Percentiles rank a stretch among this genome's conserved stretches.
Conservation (phyloP, 2,797 vertebrate species). For the Poecilia velifera region DNA sequence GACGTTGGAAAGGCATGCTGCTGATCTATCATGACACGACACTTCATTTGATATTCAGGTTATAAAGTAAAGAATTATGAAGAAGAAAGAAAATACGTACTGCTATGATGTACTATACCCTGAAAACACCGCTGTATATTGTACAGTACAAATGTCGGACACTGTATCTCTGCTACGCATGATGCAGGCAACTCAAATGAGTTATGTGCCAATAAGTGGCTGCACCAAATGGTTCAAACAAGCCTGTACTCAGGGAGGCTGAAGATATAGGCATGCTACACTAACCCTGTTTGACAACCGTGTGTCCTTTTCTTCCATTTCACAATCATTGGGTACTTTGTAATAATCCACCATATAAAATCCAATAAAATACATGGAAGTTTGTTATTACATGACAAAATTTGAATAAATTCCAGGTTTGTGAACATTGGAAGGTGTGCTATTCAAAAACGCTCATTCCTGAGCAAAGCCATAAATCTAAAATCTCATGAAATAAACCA, state of each 20-base stretch:
- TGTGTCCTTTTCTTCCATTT: neutral
- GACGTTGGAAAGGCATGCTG: neutral
- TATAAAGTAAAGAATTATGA: constrained; percentile 6
- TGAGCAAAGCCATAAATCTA: neutral
- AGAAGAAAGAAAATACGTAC: constrained; percentile 19
- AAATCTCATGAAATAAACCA: constrained; percentile 12
- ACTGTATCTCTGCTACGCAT: constrained; percentile 17
- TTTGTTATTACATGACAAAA: no score
- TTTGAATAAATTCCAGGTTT: neutral
- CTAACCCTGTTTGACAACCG: neutral
- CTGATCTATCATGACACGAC: neutral
- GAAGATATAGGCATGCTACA: neutral
- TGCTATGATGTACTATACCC: constrained; percentile 45
- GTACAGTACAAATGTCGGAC: constrained; percentile 44
- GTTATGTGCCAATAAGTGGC: neutral
- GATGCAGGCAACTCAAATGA: constrained; percentile 45
- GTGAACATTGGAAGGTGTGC: neutral
- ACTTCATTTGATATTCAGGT: constrained; percentile 8
- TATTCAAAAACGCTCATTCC: neutral
- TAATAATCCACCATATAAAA: neutral
- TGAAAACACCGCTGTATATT: constrained; percentile 1
- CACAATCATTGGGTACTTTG: neutral
- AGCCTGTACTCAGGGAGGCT: neutral
- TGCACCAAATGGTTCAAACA: neutral
- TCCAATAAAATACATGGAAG: neutral